Evolutionary conservation across 2,797 vertebrate species (phyloP), one percentile per base, ranked within the genome.

Genomic region (Phrynocephalus guinanensis): DNA sequence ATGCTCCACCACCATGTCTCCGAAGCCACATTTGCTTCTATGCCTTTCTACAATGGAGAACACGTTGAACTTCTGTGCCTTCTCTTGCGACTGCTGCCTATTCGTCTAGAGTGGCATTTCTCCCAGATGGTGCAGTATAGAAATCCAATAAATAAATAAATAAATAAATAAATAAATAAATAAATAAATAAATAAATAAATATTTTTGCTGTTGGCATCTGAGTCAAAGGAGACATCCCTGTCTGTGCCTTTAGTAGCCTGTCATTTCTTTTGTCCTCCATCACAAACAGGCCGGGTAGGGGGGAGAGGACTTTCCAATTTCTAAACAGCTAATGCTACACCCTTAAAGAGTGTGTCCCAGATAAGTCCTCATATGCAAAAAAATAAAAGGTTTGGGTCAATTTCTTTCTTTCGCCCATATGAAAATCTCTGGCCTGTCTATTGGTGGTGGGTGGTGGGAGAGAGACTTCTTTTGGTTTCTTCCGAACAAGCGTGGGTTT

Each of bases 211-310:
- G 52, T 2, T 60, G 11, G 67, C 67, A 11, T 71, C 5, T 15
- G 50, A 60, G 26, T 72, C 67, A 63, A 22, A 63, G 26, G 13
- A 50, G 24, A 24, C 72, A 52, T 86, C 84, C 56, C 44, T 83
- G 50, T 77, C 86, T 4, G 1, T 10, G 26, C 26, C 30, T 79
- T 84, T 24, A 20, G 48, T 24, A 20, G 48, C 80, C 87, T 80
- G 50, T 72, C 52, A 72, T 15, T 78, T 73, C 71, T 85, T 70
- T 77, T 60, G 20, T 63, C 33, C 68, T 79, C 77, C 67, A 78
- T 78, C 86, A 89, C 82, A n/a, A 78, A 82, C 38, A 1, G 38
- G 38, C 38, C 38, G 3, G 38, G 38, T 44, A n/a, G 2, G 9
- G 9, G 48, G 3, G 11, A 22, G 13, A 30, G 3, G 18, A 80